phyloP scores from a whole-genome alignment of 2,113 vertebrate genomes.

The Hemibates koningsi region DNA sequence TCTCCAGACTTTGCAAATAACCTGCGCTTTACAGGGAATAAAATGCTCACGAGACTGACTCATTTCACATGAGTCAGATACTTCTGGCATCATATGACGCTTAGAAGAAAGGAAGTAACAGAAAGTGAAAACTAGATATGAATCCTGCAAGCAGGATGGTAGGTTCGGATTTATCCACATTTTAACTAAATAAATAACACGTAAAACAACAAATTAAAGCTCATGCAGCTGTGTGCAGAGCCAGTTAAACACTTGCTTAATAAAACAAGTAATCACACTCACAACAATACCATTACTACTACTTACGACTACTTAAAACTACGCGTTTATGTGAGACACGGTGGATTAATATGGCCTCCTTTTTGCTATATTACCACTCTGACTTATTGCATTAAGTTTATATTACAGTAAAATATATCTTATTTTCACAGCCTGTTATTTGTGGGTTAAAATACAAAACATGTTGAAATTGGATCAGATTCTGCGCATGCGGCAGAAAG shows the following conservation, averaged over 20 bases:
- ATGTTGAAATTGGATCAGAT: background rate
- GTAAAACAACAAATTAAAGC: background rate
- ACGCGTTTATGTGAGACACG: background rate
- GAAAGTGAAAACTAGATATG: background rate
- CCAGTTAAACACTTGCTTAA: background rate
- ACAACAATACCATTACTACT: background rate
- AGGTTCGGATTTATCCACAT: background rate
- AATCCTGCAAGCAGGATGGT: background rate
- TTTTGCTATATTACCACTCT: background rate
- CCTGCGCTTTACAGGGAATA: background rate
- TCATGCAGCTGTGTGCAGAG: background rate
- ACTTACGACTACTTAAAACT: background rate
- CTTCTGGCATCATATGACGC: background rate
- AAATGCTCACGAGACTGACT: background rate
- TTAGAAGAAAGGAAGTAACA: background rate
- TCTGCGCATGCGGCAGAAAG: background rate
- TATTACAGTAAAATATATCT: background rate
- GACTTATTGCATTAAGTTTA: background rate
- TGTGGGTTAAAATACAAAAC: background rate
- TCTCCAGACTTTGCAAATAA: background rate
- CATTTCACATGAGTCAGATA: background rate
- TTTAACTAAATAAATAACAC: background rate
- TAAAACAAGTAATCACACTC: background rate
- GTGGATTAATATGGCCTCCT: background rate
- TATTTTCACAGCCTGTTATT: background rate